Base-by-base conservation (phyloP, 92 coral and sea anemone species). In the Pocillopora grandis region DNA sequence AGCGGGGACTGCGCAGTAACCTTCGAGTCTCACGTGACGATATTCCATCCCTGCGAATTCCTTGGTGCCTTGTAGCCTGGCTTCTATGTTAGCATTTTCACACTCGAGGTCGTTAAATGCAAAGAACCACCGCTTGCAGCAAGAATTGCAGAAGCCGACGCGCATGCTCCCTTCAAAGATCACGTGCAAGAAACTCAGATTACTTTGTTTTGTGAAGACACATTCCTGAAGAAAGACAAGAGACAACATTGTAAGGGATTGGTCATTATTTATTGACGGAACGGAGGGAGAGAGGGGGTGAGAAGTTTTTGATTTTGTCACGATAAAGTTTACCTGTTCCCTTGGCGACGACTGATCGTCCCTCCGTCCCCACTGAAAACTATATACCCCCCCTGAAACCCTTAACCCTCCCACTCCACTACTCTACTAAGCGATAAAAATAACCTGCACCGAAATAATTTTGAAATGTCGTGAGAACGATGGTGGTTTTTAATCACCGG, bases 121-220 rank as follows among this genome's bases (percentile, higher is more conserved):
- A 62, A 92, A 92, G 78, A 84, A 92, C 95, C 95, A 92, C 49
- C 95, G 89, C 76, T 92, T 92, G 79, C 95, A 92, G 62, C 95
- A 92, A 62, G 80, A 27, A 64, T 66, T 92, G 61, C 95, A 92
- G 88, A 87, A 92, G 16, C 93, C 95, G 72, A 85, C 88, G 57
- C 95, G 89, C 90, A 92, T 83, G 93, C 92, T 92, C 42, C 95
- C 95, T 76, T 92, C 95, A 75, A 90, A 92, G 27, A 79, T 72
- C 75, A 92, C 95, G 72, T 90, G 90, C 33, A 92, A 84, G 17
- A 87, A 68, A 69, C 87, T 92, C 15, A 72, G 74, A 37, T 86
- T 20, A 33, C 63, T 78, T n/a, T 78, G 71, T 76, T 92, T 92
- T 81, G 86, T 84, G 55, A 90, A 92, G 20, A 68, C 58, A 37